Conservation (phyloP, 2,888 invertebrate species). For the Xestia ashworthii region DNA sequence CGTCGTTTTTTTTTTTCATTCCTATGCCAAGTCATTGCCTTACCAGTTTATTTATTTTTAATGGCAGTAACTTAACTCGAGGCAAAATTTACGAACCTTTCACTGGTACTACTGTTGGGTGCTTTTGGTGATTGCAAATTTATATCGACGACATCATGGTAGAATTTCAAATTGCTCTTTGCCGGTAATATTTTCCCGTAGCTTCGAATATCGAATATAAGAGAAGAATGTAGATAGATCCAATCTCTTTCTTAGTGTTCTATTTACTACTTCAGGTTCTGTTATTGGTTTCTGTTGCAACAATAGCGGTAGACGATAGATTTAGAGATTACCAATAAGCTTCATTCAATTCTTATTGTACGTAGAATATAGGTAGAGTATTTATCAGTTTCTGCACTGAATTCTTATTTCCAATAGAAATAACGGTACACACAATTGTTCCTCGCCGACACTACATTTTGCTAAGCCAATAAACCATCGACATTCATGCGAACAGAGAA, state of each 20-base stretch:
- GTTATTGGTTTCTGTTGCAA: not conserved
- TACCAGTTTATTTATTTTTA: constrained; percentile 83
- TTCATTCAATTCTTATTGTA: constrained; percentile 2
- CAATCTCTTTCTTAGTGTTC: not conserved
- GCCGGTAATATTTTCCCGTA: constrained; percentile 17
- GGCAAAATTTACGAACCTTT: constrained; percentile 82
- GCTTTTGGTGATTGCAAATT: constrained; percentile 46
- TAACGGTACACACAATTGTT: constrained; percentile 24
- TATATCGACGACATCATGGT: constrained; percentile 28
- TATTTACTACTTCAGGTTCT: not conserved
- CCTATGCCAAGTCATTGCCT: constrained; percentile 86
- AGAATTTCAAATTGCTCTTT: constrained; percentile 28
- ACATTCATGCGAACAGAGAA: constrained; percentile 21
- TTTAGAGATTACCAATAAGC: not conserved
- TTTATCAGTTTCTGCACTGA: constrained; percentile 7
- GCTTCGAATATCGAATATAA: not conserved
- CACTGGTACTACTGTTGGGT: constrained; percentile 72
- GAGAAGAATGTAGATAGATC: not conserved
- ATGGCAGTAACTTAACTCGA: constrained; percentile 79
- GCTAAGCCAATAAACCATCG: constrained; percentile 30
- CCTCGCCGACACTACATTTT: constrained; percentile 14
- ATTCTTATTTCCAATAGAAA: constrained; percentile 14
- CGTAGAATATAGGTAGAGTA: constrained; percentile 22
- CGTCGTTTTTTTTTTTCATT: constrained; percentile 76
- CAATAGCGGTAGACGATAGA: not conserved